phyloP scores from a whole-genome alignment of 2,888 invertebrate species.

The Tachina lurida region DNA sequence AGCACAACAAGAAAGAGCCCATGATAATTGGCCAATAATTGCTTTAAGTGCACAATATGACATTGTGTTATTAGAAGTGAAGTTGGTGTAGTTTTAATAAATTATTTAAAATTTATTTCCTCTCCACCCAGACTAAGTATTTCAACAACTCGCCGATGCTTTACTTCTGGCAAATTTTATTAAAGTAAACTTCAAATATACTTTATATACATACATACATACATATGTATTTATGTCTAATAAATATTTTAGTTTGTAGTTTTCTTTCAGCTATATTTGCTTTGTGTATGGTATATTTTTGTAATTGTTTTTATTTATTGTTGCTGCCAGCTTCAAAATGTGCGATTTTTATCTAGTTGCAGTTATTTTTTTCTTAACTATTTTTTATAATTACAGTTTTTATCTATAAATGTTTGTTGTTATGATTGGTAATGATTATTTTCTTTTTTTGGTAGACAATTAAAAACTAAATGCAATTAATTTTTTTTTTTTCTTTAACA shows the following conservation, averaged over 20 bases:
- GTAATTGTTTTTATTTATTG: slow-evolving; percentile 34
- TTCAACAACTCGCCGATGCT: not conserved
- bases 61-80: not conserved
- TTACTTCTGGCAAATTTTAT: not conserved
- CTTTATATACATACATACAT: too few relatives aligned
- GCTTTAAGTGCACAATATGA: slow-evolving; percentile 7
- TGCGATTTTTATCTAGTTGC: slow-evolving; percentile 52
- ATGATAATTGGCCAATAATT: slow-evolving; percentile 38
- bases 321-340: slow-evolving; percentile 42
- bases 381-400: slow-evolving; percentile 54
- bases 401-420: slow-evolving; percentile 11
- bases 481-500: not conserved
- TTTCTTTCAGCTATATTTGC: not conserved
- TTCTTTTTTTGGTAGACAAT: slow-evolving; percentile 37
- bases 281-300: slow-evolving; percentile 1
- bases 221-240: not conserved
- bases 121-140: not conserved
- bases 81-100: not conserved
- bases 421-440: slow-evolving; percentile 36
- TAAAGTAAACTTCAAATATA: not conserved
- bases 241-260: not conserved
- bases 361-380: slow-evolving; percentile 5
- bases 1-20: not conserved
- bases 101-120: not conserved
- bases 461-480: slow-evolving; percentile 37